Conservation (phyloP, 2,888 invertebrate genomes). For the Tanypteryx hageni region DNA sequence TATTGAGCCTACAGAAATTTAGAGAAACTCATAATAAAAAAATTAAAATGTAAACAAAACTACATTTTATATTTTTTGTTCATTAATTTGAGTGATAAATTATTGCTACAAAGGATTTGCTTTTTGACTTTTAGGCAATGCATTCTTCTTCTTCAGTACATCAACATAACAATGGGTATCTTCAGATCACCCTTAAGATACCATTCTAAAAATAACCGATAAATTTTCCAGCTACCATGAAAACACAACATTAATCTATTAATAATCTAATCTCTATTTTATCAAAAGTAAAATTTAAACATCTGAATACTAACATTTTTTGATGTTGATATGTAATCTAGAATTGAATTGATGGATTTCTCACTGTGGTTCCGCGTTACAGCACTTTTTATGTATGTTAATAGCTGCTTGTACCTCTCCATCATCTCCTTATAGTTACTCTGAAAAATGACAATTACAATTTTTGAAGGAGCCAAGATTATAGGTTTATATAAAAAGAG, state of each 20-base stretch:
- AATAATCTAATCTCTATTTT: slow-evolving; percentile 64
- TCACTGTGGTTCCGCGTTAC: slow-evolving; percentile 99
- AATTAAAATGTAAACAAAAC: too few species aligned
- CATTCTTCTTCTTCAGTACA: too few species aligned
- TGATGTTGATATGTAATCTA: slow-evolving; percentile 99
- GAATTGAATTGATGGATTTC: slow-evolving; percentile 99
- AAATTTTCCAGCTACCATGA: not conserved
- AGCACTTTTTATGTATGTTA: slow-evolving; percentile 99
- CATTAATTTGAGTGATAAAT: too few species aligned
- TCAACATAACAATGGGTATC: too few species aligned
- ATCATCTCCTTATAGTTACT: slow-evolving; percentile 97
- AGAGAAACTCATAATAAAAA: too few species aligned
- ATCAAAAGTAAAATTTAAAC: slow-evolving; percentile 59
- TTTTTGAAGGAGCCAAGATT: not conserved
- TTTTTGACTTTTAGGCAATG: too few species aligned
- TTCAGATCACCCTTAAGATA: too few species aligned
- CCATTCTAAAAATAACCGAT: too few species aligned
- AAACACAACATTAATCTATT: slow-evolving; percentile 39
- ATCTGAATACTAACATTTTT: slow-evolving; percentile 88
- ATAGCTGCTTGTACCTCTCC: slow-evolving; percentile 94
- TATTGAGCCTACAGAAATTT: too few species aligned
- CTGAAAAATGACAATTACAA: slow-evolving; percentile 76
- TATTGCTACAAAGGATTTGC: too few species aligned
- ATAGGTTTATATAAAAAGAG: not conserved
- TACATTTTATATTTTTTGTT: too few species aligned